A percentile compares a stretch with the other conserved stretches of the same genome.
Conservation (phyloP, 2,797 vertebrate species). For the Anguilla obscura region DNA sequence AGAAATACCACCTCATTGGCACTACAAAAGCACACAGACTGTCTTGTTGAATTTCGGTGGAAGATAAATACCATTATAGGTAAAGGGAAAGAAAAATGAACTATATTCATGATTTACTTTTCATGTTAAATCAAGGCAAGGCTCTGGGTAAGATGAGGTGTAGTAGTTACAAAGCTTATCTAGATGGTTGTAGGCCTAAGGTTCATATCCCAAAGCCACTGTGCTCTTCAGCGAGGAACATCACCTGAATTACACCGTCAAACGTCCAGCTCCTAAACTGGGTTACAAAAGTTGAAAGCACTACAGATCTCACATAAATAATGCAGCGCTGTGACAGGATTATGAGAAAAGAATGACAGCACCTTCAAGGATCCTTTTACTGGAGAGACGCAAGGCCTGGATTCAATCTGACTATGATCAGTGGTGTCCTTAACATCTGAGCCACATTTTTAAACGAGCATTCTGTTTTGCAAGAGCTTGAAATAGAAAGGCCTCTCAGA, state of each 20-base stretch:
- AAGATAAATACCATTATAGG: not conserved
- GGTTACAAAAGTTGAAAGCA: not conserved
- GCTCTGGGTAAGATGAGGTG: not conserved
- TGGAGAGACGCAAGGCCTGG: not conserved
- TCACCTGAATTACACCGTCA: not conserved
- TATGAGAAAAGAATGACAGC: not conserved
- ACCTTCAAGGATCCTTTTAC: not conserved
- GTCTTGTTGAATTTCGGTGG: not conserved
- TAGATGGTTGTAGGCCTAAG: not conserved
- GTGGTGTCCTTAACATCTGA: not conserved
- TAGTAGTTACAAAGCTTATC: not conserved
- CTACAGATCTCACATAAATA: not conserved
- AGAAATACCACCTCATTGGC: not conserved
- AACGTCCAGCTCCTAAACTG: not conserved
- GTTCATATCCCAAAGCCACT: not conserved
- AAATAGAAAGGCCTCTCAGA: not conserved
- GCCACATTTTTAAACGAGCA: not conserved
- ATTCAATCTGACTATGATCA: not conserved
- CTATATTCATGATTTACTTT: not conserved
- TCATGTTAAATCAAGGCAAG: not conserved
- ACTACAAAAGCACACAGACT: not conserved
- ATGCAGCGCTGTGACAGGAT: not conserved
- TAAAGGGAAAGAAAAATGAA: not conserved
- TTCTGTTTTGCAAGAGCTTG: not conserved
- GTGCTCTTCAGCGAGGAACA: not conserved